Evolutionary conservation across 2,888 invertebrate species (phyloP), one percentile per base, ranked within the genome.

Genomic region (Ligdia adustata): DNA sequence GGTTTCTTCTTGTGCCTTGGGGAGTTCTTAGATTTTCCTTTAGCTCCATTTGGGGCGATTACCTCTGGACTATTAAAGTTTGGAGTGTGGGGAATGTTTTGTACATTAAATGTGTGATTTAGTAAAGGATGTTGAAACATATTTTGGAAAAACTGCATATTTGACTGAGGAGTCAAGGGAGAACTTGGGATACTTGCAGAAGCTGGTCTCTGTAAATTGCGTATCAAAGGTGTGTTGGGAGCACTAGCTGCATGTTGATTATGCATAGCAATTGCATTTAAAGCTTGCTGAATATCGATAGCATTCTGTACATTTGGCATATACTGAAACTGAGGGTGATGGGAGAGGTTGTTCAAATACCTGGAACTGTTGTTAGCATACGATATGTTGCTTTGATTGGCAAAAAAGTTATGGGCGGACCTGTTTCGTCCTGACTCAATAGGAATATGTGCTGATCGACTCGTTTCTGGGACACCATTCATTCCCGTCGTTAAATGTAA

Each of bases 111-210:
- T 26, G 76, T 64, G 37, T 80, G 70, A 52, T 68, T 77, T 7
- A 89, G 62, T 46, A 89, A 64, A 13, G 89, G 89, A 66, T 90
- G 89, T 66, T 89, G 85, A 71, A 86, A 66, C 42, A 77, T 74
- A 75, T 89, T 89, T 68, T 87, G 83, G 31, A 59, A 57, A 32
- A 54, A 56, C 14, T 60, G 55, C 37, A 59, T 39, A 26, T 56
- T 60, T 14, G 51, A 47, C 18, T 42, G 51, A 20, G 51, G 34
- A 6, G 34, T 33, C 6, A 24, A 5, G 9, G 60, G 60, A n/a
- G 60, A 60, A 41, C 57, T 64, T 34, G 72, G 71, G 33, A 64
- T 60, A 57, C 67, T 71, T 11, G 60, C 37, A 13, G 64, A 62
- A 12, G 43, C 51, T 38, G 58, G 47, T 35, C 47, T 54, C 22